Evolutionary conservation across 2,888 invertebrate genomes (phyloP), one percentile per base, ranked within the genome.

Genomic region (Linyphia triangularis): DNA sequence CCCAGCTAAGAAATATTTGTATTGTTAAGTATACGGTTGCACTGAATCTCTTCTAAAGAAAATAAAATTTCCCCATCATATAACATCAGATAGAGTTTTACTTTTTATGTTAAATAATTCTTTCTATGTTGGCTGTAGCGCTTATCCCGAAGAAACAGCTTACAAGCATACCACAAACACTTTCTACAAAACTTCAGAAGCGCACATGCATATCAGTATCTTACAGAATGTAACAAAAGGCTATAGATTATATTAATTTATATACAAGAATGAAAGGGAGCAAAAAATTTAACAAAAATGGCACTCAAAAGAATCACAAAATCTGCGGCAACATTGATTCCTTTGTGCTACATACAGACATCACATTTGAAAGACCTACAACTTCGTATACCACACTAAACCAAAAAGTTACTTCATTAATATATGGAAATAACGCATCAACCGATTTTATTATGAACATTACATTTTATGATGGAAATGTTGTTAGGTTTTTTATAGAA

Each of bases 81-180:
- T 81, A 88, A 88, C 86, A 88, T 81, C 73, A 73, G 73, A 88
- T 88, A 88, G 75, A 84, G 85, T 86, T 79, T 86, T 73, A 79
- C 61, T 73, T 57, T 85, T 85, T 72, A 72, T 65, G 61, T 73
- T 72, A 81, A 81, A 81, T 78, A 85, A 61, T 85, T 70, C 82
- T 72, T 82, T 16, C 70, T 70, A 75, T 51, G n/a, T 51, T 51
- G 37, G 37, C 77, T 70, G 63, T 40, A 28, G 63, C 69, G 37
- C 26, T 82, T 51, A 51, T 51, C 51, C 37, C 59, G 67, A 78
- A 78, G 33, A 75, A 78, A 85, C 85, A 78, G 70, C 85, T 61
- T 69, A 69, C 51, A 51, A 75, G 77, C 65, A 75, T 57, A 69
- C 63, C 77, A 84, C 65, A 77, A 59, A 75, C 59, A 57, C 57